phyloP scores from a whole-genome alignment of 2,888 invertebrate species.

The Caenorhabditis sulstoni region DNA sequence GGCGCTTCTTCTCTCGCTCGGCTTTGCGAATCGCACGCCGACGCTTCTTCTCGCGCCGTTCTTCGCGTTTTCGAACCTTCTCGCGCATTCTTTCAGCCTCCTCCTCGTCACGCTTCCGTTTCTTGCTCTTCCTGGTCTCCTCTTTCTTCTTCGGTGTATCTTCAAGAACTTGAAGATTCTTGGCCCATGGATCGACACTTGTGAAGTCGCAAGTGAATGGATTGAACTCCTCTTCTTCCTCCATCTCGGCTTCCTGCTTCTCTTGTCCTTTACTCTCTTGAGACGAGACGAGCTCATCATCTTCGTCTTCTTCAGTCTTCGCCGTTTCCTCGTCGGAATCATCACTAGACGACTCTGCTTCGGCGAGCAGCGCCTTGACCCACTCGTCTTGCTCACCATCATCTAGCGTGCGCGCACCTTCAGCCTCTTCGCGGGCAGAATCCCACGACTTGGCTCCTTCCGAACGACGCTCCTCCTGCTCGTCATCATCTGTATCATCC shows the following conservation, averaged over 20 bases:
- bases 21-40: slow-evolving; percentile 77
- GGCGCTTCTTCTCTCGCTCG: slow-evolving; percentile 83
- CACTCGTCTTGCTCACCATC: slow-evolving; percentile 70
- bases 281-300: too few relatives aligned
- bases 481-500: slow-evolving; percentile 49
- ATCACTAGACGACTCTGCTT: slow-evolving; percentile 69
- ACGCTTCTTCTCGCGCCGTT: slow-evolving; percentile 81
- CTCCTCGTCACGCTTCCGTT: slow-evolving; percentile 57
- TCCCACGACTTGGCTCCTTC: slow-evolving; percentile 38
- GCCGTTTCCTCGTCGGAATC: slow-evolving; percentile 64
- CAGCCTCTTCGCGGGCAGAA: slow-evolving; percentile 60
- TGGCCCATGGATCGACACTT: slow-evolving; percentile 87
- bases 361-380: slow-evolving; percentile 70
- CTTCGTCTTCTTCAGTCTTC: slow-evolving; percentile 60
- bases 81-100: slow-evolving; percentile 81
- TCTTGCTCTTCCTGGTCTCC: slow-evolving; percentile 84
- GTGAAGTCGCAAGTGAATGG: slow-evolving; percentile 89
- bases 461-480: slow-evolving; percentile 1
- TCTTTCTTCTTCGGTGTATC: slow-evolving; percentile 82
- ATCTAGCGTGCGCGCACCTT: slow-evolving; percentile 64
- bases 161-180: slow-evolving; percentile 70
- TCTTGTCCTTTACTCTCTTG: too few relatives aligned
- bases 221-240: slow-evolving; percentile 87
- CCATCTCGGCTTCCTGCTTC: slow-evolving; percentile 40
- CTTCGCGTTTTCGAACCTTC: slow-evolving; percentile 84